Evolutionary conservation across 2,113 vertebrate genomes (phyloP), one percentile per base, ranked within the genome.

Genomic region (Siniperca chuatsi): DNA sequence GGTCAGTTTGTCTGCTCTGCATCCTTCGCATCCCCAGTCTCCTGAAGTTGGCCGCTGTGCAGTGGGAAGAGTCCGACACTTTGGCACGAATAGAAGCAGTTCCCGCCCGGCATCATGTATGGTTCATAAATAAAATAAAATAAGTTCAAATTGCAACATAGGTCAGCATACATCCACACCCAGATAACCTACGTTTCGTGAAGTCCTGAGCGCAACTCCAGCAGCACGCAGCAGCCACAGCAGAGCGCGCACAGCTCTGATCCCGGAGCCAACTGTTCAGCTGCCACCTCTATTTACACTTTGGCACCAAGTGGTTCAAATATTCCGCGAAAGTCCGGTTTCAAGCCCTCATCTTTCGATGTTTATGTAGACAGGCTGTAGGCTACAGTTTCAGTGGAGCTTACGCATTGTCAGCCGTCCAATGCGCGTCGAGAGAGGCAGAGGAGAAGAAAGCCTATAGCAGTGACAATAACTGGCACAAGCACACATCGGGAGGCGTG

Each of bases 171-270:
- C 58, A 81, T 91, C 88, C 82, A 74, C 77, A 37, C 66, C 71
- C 55, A 52, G 74, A n/a, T 75, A 48, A 54, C 60, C 55, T 81
- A 23, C 62, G 68, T 25, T 64, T 44, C 52, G 11, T 40, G 15
- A 77, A 87, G 85, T 92, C 85, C 83, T n/a, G 91, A 79, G 87
- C 64, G 72, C 44, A 92, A 93, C 83, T 90, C 84, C 81, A 78
- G 78, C 81, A 69, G 82, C 72, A 46, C 21, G 70, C 75, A 25
- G 79, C 86, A 54, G 73, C 58, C 55, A 61, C 84, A 12, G 61
- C 73, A 20, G 73, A 37, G 74, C 85, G 88, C 85, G 42, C 86
- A 9, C 11, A 48, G 71, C 71, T 70, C 68, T 46, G 62, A 44
- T 23, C 62, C 33, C 40, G 15, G 29, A 72, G 64, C 64, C 84